Base-by-base conservation (phyloP, 2,888 invertebrate genomes). In the Tholera decimalis region DNA sequence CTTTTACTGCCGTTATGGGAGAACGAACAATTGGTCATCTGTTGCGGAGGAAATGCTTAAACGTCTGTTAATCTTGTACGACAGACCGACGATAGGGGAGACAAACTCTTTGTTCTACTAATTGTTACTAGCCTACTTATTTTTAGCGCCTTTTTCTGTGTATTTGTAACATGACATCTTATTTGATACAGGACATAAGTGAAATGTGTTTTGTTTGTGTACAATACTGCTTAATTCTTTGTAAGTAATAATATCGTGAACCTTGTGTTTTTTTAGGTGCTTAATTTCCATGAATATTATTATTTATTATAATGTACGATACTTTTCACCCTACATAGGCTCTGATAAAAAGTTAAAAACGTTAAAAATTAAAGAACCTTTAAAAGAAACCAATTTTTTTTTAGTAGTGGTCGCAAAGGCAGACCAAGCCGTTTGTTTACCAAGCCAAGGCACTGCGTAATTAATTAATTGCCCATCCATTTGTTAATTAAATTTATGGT, bases 11-110 rank as follows among this genome's bases (percentile, higher is more conserved):
- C 87, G 90, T 91, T 90, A 93, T 92, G 92, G 91, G 91, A 93
- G 89, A 91, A 88, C 89, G 90, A 93, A 95, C 95, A 95, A 94
- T 94, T 94, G 95, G 95, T 95, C 95, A 95, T 93, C 93, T 92
- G 93, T 91, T 92, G 88, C 79, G 80, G 83, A 87, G 88, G 86
- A 83, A 88, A 92, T 88, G 89, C 88, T 90, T 91, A 89, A 90
- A 88, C 86, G 88, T 88, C 88, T 85, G 89, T 91, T 92, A 92
- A 92, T 91, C 90, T 88, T 89, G 80, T 85, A 85, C 83, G 84
- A 84, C 85, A 83, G 81, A 75, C 82, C 69, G 85, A 83, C 81
- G 79, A 84, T 83, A 80, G 73, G 82, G 80, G 77, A 81, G 82
- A 84, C 79, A 80, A 83, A 82, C 82, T 82, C 80, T 82, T 84